Percentiles rank a stretch among this genome's conserved stretches.
These are phyloP conservation scores for Notodonta dromedarius DNA, from an alignment of 2,888 invertebrate species.

Conservation along the genomic window DNA sequence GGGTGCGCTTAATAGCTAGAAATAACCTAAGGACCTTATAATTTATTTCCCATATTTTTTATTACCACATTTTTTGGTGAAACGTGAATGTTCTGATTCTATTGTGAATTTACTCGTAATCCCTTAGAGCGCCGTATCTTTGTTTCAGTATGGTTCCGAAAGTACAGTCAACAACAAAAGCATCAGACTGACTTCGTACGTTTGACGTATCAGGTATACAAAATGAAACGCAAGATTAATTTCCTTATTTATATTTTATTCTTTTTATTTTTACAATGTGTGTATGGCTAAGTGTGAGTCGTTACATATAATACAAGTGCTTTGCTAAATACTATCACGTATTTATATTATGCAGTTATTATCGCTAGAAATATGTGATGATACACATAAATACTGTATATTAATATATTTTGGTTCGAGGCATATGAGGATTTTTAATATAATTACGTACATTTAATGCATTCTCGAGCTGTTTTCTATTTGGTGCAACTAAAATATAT, in stretches of 20 bases:
- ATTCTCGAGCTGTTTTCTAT: no score
- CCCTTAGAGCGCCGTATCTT: no score
- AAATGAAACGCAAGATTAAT: conserved; percentile 30
- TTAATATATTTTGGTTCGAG: not conserved
- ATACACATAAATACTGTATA: not conserved
- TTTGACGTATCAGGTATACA: not conserved
- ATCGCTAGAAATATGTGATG: conserved; percentile 15
- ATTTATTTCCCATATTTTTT: no score
- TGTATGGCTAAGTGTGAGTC: conserved; percentile 59
- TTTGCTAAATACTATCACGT: conserved; percentile 21
- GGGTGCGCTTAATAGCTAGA: no score
- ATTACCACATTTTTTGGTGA: no score
- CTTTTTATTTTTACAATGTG: conserved; percentile 53
- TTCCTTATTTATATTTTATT: conserved; percentile 56
- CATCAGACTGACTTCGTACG: not conserved
- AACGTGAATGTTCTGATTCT: no score
- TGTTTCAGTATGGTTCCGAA: no score
- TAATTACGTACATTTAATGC: no score
- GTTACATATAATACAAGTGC: conserved; percentile 57
- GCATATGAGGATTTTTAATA: no score
- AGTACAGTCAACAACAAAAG: no score
- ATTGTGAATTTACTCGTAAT: no score
- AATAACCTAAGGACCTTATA: no score
- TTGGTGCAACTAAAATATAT: not conserved
- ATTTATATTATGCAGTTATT: conserved; percentile 7